These are phyloP conservation scores for Enteromius afrohamiltoni DNA, from an alignment of 2,797 vertebrate genomes.

Conservation along the genomic window DNA sequence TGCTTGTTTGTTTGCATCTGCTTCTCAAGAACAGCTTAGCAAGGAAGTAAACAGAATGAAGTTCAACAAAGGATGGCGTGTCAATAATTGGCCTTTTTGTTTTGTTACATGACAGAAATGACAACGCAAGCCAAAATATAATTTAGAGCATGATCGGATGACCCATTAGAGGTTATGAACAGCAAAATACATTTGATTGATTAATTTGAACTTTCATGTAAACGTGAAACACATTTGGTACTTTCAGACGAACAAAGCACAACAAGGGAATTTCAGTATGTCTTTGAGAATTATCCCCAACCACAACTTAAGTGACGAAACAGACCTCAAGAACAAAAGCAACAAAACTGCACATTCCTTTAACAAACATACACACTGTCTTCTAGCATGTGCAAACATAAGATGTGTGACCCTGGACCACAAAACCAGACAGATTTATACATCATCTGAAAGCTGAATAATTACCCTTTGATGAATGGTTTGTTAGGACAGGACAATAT, in stretches of 20 bases:
- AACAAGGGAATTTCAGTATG: constrained; percentile 53
- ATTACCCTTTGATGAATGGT: background rate
- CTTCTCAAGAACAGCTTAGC: constrained; percentile 48
- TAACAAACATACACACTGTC: background rate
- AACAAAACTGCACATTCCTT: background rate
- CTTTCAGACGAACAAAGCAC: constrained; percentile 61
- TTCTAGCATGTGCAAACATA: background rate
- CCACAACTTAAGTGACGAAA: constrained; percentile 15
- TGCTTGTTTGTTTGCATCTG: constrained; percentile 49
- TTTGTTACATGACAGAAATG: background rate
- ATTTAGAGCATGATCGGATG: constrained; percentile 70
- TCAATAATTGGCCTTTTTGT: constrained; percentile 28
- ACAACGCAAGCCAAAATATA: constrained; percentile 56
- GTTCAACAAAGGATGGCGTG: constrained; percentile 46
- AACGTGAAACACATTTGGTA: constrained; percentile 72
- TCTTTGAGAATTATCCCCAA: constrained; percentile 51
- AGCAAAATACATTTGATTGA: constrained; percentile 67
- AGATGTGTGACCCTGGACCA: background rate
- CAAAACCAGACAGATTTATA: background rate
- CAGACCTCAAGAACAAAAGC: background rate
- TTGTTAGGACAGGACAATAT: too few relatives aligned
- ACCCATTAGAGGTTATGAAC: constrained; percentile 64
- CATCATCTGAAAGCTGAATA: background rate
- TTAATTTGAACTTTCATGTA: constrained; percentile 68
- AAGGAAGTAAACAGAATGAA: constrained; percentile 57